phyloP scores from a whole-genome alignment of 1,140 invertebrate genomes.

The Brachionus koreanus region DNA sequence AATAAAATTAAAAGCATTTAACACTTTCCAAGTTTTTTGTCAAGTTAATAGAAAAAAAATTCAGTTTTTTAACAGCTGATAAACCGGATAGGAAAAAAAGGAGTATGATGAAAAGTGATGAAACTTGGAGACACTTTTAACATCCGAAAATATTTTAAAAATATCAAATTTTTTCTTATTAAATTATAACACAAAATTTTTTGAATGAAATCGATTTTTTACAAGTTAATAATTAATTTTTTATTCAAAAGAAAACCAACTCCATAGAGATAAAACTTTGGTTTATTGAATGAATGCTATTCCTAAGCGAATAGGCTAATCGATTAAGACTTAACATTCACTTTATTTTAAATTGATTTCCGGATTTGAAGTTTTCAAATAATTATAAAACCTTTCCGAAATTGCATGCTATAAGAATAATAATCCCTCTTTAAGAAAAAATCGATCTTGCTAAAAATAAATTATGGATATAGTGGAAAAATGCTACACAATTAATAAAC shows the following conservation, averaged over 20 bases:
- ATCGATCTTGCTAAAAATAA: neutral
- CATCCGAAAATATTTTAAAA: too few relatives aligned
- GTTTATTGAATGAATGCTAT: neutral
- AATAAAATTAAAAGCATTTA: too few relatives aligned
- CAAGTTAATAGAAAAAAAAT: too few relatives aligned
- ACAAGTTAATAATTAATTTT: neutral
- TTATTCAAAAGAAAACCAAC: neutral
- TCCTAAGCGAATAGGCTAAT: neutral
- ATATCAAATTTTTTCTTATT: too few relatives aligned
- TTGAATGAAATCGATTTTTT: neutral
- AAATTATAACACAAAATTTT: too few relatives aligned
- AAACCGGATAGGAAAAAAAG: too few relatives aligned
- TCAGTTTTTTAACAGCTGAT: too few relatives aligned
- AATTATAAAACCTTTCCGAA: neutral
- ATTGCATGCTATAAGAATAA: neutral
- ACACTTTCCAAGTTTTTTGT: too few relatives aligned
- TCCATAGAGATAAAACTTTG: neutral
- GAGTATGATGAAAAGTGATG: too few relatives aligned
- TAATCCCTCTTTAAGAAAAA: neutral
- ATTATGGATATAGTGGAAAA: neutral
- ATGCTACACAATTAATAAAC: neutral
- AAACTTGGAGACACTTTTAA: too few relatives aligned
- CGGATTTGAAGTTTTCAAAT: constrained; percentile 3
- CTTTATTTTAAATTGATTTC: constrained; percentile 4
- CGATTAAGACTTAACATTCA: neutral